Percentiles rank a stretch among this genome's conserved stretches.
Conservation (phyloP, 2,888 invertebrate genomes). For the Cheilosia variabilis region DNA sequence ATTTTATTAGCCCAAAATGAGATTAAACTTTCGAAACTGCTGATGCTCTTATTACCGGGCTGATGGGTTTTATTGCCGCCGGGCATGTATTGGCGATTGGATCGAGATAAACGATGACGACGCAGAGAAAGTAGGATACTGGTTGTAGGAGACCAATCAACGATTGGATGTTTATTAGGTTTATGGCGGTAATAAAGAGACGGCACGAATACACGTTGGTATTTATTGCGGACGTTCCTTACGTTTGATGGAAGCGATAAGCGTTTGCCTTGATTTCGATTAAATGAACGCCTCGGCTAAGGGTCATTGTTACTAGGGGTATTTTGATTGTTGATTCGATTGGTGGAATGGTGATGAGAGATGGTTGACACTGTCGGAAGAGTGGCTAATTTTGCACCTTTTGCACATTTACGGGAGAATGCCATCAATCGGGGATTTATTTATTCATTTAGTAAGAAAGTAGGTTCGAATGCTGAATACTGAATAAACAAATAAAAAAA, state of each 20-base stretch:
- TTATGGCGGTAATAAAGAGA: slow-evolving; percentile 4
- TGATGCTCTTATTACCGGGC: slow-evolving; percentile 47
- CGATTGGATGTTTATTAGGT: slow-evolving; percentile 24
- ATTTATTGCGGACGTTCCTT: slow-evolving; percentile 13
- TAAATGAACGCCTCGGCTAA: not conserved
- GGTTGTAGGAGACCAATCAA: not conserved
- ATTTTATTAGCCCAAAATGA: slow-evolving; percentile 45
- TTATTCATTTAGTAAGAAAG: no score
- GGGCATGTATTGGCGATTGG: slow-evolving; percentile 36
- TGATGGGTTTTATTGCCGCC: slow-evolving; percentile 60
- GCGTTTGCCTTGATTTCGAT: slow-evolving; percentile 8
- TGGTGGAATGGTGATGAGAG: no score
- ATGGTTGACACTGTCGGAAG: no score
- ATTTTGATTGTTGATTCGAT: not conserved
- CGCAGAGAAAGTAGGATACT: not conserved
- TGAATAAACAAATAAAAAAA: no score
- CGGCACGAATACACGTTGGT: slow-evolving; percentile 1
- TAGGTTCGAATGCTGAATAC: no score
- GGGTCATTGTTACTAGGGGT: not conserved
- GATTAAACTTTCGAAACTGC: slow-evolving; percentile 46
- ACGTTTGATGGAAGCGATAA: not conserved
- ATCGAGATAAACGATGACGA: slow-evolving; percentile 44
- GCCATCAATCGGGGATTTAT: no score
- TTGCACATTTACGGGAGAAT: no score
- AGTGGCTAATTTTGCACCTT: no score